phyloP scores from a whole-genome alignment of 2,113 vertebrate species.

The Grallaria varia region DNA sequence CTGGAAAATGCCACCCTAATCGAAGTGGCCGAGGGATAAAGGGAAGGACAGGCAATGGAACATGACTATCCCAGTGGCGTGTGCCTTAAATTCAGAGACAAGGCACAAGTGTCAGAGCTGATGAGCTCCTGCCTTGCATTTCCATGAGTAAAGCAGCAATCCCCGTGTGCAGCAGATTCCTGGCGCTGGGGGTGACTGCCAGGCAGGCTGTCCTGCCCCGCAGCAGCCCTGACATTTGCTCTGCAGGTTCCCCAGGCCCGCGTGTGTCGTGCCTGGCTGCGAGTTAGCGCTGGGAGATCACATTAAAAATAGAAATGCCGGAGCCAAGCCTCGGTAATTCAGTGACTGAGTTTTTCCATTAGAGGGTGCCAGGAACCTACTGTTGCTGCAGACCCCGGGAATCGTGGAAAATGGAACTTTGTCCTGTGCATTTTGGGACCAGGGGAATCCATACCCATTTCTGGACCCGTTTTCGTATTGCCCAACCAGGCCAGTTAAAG shows the following conservation, averaged over 20 bases:
- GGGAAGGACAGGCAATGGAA: neutral
- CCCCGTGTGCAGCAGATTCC: neutral
- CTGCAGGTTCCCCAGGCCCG: neutral
- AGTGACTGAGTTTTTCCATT: conserved; percentile 56
- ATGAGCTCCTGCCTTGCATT: neutral
- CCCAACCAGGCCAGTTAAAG: neutral
- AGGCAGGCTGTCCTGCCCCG: neutral
- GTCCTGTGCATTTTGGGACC: neutral
- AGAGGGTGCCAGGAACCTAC: conserved; percentile 62
- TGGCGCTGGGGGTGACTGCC: neutral
- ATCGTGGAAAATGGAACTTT: neutral
- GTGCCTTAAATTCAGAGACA: neutral
- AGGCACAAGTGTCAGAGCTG: conserved; percentile 20
- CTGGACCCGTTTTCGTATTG: neutral
- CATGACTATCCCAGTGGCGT: neutral
- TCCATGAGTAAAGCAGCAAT: conserved; percentile 10
- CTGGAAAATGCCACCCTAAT: neutral
- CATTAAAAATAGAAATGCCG: conserved; percentile 20
- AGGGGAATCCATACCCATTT: neutral
- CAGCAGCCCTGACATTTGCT: conserved; percentile 34
- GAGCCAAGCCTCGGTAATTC: neutral
- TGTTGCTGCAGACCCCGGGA: conserved; percentile 10
- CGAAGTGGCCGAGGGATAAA: accelerated
- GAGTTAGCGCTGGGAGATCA: neutral
- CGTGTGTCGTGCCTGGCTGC: neutral